These are phyloP conservation scores for Seira ritae DNA, from an alignment of 2,888 invertebrate species.

Conservation along the genomic window DNA sequence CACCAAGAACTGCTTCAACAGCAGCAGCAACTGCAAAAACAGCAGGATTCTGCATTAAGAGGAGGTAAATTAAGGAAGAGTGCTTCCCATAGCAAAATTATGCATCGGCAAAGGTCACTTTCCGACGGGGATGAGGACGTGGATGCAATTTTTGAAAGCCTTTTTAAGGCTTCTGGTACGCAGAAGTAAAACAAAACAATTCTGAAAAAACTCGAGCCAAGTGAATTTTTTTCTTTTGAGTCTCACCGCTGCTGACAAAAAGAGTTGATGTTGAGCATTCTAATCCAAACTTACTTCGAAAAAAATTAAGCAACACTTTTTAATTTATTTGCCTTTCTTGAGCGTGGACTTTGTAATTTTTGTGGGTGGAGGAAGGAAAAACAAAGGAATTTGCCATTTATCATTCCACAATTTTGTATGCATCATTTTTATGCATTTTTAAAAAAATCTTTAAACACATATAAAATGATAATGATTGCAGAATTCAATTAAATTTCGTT, in stretches of 20 bases:
- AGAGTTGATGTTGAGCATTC: not conserved
- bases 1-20: constrained; percentile 32
- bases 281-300: not conserved
- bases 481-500: no score
- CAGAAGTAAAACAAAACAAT: constrained; percentile 79
- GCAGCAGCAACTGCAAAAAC: constrained; percentile 3
- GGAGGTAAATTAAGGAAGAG: constrained; percentile 72
- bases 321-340: not conserved
- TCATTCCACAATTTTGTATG: no score
- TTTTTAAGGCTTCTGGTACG: constrained; percentile 80
- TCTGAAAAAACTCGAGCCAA: not conserved
- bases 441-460: not conserved
- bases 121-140: constrained; percentile 81
- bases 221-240: constrained; percentile 13
- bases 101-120: constrained; percentile 69
- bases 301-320: not conserved
- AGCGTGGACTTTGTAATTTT: not conserved
- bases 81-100: constrained; percentile 75
- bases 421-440: not conserved
- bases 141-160: constrained; percentile 91
- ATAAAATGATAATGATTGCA: no score
- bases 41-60: constrained; percentile 25
- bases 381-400: no score
- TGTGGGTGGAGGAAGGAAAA: no score
- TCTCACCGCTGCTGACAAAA: not conserved